These are phyloP conservation scores for Drosophila antonietae DNA, from an alignment of 2,888 invertebrate genomes.

Conservation along the genomic window DNA sequence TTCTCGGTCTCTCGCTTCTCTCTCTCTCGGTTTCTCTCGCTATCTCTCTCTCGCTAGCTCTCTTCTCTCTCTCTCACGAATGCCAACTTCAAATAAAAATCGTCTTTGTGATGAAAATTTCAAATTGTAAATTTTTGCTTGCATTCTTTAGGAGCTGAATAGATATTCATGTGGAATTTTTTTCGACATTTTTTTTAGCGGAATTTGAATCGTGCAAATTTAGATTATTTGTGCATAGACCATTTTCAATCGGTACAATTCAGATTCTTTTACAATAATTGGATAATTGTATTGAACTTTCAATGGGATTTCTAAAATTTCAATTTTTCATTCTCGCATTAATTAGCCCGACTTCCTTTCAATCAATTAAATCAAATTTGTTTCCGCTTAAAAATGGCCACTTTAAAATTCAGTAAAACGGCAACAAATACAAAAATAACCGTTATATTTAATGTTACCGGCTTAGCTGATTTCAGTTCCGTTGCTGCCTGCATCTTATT, in stretches of 20 bases:
- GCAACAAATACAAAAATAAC: background rate
- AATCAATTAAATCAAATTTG: slow-evolving; percentile 1
- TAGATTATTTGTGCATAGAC: no score
- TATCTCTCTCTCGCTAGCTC: no score
- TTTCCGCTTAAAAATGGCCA: slow-evolving; percentile 6
- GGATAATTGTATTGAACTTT: no score
- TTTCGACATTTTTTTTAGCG: no score
- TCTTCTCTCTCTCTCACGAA: slow-evolving; percentile 7
- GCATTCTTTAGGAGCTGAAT: background rate
- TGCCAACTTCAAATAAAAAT: slow-evolving; percentile 7
- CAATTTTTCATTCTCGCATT: no score
- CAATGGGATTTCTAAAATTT: background rate
- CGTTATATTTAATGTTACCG: slow-evolving; percentile 55
- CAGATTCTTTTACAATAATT: no score
- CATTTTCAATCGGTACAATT: no score
- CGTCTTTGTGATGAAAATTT: slow-evolving; percentile 18
- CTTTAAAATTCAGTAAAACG: background rate
- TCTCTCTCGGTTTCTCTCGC: background rate
- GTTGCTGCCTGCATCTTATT: slow-evolving; percentile 45
- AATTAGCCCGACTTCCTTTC: background rate
- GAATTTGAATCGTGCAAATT: no score
- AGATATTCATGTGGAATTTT: background rate
- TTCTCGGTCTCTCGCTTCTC: background rate
- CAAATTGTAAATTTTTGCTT: background rate
- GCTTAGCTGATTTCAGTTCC: slow-evolving; percentile 66